Conservation (phyloP, 2,113 vertebrate genomes). For the Notothenia coriiceps region DNA sequence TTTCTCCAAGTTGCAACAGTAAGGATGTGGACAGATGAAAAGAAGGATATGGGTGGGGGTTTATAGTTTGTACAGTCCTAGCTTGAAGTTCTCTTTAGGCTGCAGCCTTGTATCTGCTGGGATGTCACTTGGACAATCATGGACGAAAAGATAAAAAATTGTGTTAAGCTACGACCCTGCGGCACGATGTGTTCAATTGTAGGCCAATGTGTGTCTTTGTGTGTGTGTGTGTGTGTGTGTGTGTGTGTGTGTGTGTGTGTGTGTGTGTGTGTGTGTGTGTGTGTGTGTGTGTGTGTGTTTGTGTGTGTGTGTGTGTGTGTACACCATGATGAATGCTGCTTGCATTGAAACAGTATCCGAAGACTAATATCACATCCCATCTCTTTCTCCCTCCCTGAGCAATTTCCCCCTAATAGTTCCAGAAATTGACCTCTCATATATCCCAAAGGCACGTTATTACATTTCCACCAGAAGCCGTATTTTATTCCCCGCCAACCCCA, state of each 20-base stretch:
- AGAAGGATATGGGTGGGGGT: not conserved
- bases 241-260: conserved; percentile 16
- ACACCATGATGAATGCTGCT: conserved; percentile 51
- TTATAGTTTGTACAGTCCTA: not conserved
- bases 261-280: conserved; percentile 21
- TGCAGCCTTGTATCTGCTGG: conserved; percentile 10
- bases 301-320: conserved; percentile 14
- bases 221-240: conserved; percentile 5
- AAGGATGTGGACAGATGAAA: conserved; percentile 1
- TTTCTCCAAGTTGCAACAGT: conserved; percentile 14
- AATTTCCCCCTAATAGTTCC: conserved; percentile 77
- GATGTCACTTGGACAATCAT: conserved; percentile 33
- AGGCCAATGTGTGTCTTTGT: conserved; percentile 24
- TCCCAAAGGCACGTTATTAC: conserved; percentile 76
- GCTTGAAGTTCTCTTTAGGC: conserved; percentile 40
- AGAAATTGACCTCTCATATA: conserved; percentile 78
- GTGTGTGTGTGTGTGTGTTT: conserved; percentile 9
- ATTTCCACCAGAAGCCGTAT: conserved; percentile 71
- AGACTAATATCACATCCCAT: conserved; percentile 55
- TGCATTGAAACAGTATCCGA: conserved; percentile 57
- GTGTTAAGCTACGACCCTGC: conserved; percentile 45
- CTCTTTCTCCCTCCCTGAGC: conserved; percentile 58
- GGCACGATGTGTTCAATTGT: conserved; percentile 36
- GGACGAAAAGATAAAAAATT: conserved; percentile 61
- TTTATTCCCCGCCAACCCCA: conserved; percentile 55